Evolutionary conservation across 2,797 vertebrate genomes (phyloP), one percentile per base, ranked within the genome.

Genomic region (Perdix hodgsoniae): DNA sequence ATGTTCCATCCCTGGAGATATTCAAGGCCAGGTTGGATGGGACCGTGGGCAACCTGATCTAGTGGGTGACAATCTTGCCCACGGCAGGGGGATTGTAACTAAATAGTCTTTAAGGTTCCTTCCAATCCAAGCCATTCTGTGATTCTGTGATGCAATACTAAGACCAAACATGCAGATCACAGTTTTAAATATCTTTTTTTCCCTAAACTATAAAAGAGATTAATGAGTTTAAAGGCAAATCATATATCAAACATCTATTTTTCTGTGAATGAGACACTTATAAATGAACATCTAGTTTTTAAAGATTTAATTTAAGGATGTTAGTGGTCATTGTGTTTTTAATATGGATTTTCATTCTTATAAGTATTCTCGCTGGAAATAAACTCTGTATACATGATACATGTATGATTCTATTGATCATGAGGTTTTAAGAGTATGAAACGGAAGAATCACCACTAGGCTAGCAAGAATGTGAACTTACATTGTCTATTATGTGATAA

Each of bases 291-390:
- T 22, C 15, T 67, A 57, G 6, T 45, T 88, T 88, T 61, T 74
- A 93, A 85, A 75, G 1, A 17, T 45, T 76, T 57, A 61, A 61
- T 35, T 3, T n/a, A 35, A 12, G 42, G 4, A 49, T 45, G 3
- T 15, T 57, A 80, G 16, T 11, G 10, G 3, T 18, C 15, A n/a
- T 19, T 5, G 2, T 37, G 31, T 15, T 92, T 83, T 86, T 45
- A 45, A 74, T 23, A 35, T 0, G 1, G 11, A 57, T 65, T 85
- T 86, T 75, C 1, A 0, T 47, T 69, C 1, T 71, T 50, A 80
- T 57, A 22, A 39, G 10, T 12, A 44, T 76, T 93, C 47, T 64
- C 27, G 16, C 11, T 52, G 14, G 27, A 84, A 88, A 49, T 54
- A 2, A 42, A 14, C 61, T 63, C 27, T 56, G 24, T 11, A 5